Percentiles rank a stretch among this genome's conserved stretches.
These are phyloP conservation scores for Drosophila melanica DNA, from an alignment of 1,140 invertebrate species.

Conservation along the genomic window DNA sequence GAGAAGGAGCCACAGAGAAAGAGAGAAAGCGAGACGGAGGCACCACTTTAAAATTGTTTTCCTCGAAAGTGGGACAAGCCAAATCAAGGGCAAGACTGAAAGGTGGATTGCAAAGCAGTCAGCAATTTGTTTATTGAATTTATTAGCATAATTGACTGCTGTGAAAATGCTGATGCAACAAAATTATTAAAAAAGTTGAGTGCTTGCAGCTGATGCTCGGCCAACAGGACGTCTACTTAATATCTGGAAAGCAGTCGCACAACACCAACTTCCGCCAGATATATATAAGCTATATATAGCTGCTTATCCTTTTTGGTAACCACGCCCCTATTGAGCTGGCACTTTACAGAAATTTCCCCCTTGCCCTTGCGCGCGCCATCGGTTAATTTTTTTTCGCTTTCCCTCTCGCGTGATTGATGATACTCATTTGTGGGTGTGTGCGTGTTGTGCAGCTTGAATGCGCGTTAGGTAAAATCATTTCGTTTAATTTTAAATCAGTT, in stretches of 20 bases:
- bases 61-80: slow-evolving; percentile 41
- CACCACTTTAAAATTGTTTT: slow-evolving; percentile 21
- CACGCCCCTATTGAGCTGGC: not conserved
- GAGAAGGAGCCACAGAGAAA: not conserved
- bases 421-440: slow-evolving; percentile 69
- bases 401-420: slow-evolving; percentile 67
- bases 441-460: slow-evolving; percentile 15
- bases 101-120: slow-evolving; percentile 4
- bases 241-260: slow-evolving; percentile 43
- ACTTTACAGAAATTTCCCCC: slow-evolving; percentile 7
- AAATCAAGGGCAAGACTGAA: slow-evolving; percentile 42
- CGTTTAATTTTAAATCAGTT: slow-evolving; percentile 83
- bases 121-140: slow-evolving; percentile 73
- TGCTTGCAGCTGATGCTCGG: slow-evolving; percentile 45
- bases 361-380: slow-evolving; percentile 8
- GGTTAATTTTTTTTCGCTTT: slow-evolving; percentile 5
- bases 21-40: slow-evolving; percentile 10
- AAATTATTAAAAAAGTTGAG: slow-evolving; percentile 67
- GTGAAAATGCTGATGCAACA: slow-evolving; percentile 34
- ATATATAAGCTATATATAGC: slow-evolving; percentile 49
- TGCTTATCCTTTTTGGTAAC: slow-evolving; percentile 65
- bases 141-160: slow-evolving; percentile 79
- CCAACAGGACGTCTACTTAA: slow-evolving; percentile 40
- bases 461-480: slow-evolving; percentile 71
- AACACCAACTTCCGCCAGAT: slow-evolving; percentile 47